Percentiles rank a stretch among this genome's conserved stretches.
Conservation (phyloP, 2,888 invertebrate genomes). For the Lithophane socia region DNA sequence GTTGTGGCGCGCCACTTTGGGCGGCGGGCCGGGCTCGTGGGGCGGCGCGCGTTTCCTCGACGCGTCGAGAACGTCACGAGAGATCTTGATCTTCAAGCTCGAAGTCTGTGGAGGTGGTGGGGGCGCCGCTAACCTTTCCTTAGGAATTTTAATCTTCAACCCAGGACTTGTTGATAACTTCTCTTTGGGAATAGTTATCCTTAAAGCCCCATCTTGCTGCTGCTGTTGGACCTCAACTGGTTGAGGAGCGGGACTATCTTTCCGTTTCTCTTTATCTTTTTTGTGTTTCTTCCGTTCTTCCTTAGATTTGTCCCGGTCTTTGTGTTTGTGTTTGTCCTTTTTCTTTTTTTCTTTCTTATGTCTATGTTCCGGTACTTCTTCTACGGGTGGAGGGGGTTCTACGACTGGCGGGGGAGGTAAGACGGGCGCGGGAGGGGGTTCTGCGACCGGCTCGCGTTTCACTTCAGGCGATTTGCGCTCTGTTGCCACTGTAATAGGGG, state of each 20-base stretch:
- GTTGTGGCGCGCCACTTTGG: slow-evolving; percentile 83
- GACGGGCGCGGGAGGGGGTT: slow-evolving; percentile 72
- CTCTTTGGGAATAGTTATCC: slow-evolving; percentile 87
- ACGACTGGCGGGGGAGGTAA: slow-evolving; percentile 57
- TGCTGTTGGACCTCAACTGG: slow-evolving; percentile 60
- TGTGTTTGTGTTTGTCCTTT: slow-evolving; percentile 95
- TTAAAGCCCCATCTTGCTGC: slow-evolving; percentile 77
- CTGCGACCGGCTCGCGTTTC: slow-evolving; percentile 75
- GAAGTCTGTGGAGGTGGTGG: slow-evolving; percentile 80
- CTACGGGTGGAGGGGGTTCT: slow-evolving; percentile 54
- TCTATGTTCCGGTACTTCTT: slow-evolving; percentile 77
- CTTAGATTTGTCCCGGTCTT: slow-evolving; percentile 93
- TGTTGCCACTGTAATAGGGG: slow-evolving; percentile 84
- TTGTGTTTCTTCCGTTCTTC: slow-evolving; percentile 94
- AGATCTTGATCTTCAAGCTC: slow-evolving; percentile 94
- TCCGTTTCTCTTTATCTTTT: slow-evolving; percentile 90
- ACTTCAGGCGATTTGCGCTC: slow-evolving; percentile 82
- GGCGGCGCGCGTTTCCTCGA: slow-evolving; percentile 71
- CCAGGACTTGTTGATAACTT: slow-evolving; percentile 87
- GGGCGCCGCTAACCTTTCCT: slow-evolving; percentile 92
- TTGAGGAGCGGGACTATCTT: slow-evolving; percentile 71
- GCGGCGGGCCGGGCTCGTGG: slow-evolving; percentile 75
- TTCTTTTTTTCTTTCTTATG: slow-evolving; percentile 93
- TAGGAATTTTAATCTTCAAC: slow-evolving; percentile 95
- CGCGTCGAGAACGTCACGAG: slow-evolving; percentile 92